phyloP scores from a whole-genome alignment of 2,888 invertebrate genomes.

The Xylota segnis region DNA sequence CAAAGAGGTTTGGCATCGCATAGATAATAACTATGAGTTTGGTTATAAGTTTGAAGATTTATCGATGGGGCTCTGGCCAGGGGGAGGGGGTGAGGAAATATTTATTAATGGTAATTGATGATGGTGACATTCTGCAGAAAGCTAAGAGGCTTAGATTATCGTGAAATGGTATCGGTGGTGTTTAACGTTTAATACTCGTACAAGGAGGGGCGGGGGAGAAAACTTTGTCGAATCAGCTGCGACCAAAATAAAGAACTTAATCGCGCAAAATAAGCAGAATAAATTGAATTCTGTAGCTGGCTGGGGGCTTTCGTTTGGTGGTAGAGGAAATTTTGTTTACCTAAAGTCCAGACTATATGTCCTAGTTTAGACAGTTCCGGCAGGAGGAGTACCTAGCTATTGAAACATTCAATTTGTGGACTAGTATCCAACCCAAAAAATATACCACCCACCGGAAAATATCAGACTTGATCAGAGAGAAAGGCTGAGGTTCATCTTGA shows the following conservation, averaged over 20 bases:
- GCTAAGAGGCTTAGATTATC: conserved; percentile 7
- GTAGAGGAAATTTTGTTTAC: no score
- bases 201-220: background rate
- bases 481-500: no score
- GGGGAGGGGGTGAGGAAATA: conserved; percentile 16
- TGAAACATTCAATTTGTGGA: no score
- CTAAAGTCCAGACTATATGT: no score
- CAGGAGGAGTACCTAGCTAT: no score
- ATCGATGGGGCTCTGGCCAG: conserved; percentile 28
- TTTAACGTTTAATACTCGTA: conserved; percentile 1
- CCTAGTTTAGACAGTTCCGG: no score
- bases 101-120: conserved; percentile 73
- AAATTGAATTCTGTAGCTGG: conserved; percentile 1
- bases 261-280: conserved; percentile 1
- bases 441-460: no score
- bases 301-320: background rate
- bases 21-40: conserved; percentile 70
- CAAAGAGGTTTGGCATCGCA: conserved; percentile 74
- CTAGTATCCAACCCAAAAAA: no score
- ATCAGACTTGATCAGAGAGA: no score
- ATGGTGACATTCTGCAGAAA: conserved; percentile 63
- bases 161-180: background rate
- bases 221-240: conserved; percentile 18
- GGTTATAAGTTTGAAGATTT: conserved; percentile 73
- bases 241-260: background rate